A percentile compares a stretch with the other conserved stretches of the same genome.
Evolutionary conservation across 2,797 vertebrate genomes (phyloP).

Genomic region (Gallinago nigripennis): DNA sequence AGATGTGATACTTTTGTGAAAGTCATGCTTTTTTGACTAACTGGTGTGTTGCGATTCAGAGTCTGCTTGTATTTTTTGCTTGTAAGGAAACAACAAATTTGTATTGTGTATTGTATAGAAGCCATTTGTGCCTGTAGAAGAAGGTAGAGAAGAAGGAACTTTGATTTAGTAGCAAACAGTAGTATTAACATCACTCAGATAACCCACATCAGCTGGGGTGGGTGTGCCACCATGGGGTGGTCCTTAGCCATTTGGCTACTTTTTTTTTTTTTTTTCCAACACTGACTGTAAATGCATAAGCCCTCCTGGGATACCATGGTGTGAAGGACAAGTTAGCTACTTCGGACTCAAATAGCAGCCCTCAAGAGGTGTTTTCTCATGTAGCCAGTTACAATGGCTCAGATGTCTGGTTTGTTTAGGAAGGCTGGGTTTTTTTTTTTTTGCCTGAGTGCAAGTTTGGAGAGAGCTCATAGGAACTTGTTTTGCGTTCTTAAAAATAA

Average conservation of each 20-base stretch:
- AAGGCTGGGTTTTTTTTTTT: neutral
- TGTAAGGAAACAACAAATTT: neutral
- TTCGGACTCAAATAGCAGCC: neutral
- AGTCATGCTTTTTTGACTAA: rapidly evolving
- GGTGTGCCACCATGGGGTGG: neutral
- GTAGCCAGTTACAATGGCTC: neutral
- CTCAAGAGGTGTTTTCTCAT: neutral
- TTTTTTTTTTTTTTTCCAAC: neutral
- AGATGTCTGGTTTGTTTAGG: neutral
- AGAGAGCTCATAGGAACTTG: neutral
- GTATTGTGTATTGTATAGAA: rapidly evolving
- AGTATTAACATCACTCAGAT: neutral
- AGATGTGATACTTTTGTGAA: neutral
- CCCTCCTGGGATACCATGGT: neutral
- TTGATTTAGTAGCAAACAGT: neutral
- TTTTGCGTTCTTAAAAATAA: neutral
- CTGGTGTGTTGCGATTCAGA: neutral
- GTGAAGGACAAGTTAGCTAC: neutral
- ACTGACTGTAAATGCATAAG: neutral
- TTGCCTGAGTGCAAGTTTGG: neutral
- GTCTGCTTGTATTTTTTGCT: neutral
- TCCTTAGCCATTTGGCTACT: neutral
- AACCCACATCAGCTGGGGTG: neutral
- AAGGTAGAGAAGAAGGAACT: neutral
- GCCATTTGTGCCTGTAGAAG: neutral